Conservation (phyloP, 2,113 vertebrate genomes). For the Eubucco bourcierii region DNA sequence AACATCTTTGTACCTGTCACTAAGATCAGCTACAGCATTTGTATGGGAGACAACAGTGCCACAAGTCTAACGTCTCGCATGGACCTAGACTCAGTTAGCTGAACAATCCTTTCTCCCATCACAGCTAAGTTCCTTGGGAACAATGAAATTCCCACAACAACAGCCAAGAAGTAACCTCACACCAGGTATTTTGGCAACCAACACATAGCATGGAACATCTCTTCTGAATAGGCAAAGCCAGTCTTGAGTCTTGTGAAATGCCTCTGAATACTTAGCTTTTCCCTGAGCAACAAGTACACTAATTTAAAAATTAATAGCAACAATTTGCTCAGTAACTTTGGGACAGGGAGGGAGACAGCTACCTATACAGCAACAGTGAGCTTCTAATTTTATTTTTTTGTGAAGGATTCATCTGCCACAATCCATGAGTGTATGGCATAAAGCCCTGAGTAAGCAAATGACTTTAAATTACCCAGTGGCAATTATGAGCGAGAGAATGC, state of each 20-base stretch:
- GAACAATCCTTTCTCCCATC: not conserved
- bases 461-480: conserved; percentile 50
- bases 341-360: not conserved
- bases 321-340: conserved; percentile 28
- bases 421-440: conserved; percentile 30
- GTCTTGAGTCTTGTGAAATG: not conserved
- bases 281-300: not conserved
- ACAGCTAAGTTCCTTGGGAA: not conserved
- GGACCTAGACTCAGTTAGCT: not conserved
- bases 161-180: not conserved
- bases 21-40: not conserved
- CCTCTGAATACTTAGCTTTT: not conserved
- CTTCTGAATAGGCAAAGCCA: not conserved
- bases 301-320: conserved; percentile 50
- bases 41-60: rapidly evolving
- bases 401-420: conserved; percentile 1
- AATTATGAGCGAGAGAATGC: conserved; percentile 62
- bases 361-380: not conserved
- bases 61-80: not conserved
- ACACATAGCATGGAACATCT: not conserved
- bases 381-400: not conserved
- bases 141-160: not conserved
- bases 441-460: conserved; percentile 60
- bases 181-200: not conserved
- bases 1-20: not conserved